Percentiles rank a stretch among this genome's conserved stretches.
Conservation (phyloP, 2,113 vertebrate species). For the Pluvianellus socialis region DNA sequence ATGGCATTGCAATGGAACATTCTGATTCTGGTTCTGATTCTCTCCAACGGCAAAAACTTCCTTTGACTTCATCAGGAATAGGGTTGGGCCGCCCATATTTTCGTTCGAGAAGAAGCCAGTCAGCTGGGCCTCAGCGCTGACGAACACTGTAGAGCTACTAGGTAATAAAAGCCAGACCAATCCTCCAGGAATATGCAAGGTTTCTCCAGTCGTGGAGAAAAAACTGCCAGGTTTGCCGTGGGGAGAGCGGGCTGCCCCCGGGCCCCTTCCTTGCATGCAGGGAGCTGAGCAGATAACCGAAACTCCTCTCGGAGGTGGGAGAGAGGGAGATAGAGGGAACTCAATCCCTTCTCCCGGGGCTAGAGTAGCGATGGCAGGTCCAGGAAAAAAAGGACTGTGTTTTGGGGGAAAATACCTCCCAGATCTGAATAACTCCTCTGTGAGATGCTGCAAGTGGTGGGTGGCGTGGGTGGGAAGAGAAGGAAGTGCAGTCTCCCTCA, state of each 20-base stretch:
- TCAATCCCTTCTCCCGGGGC: not conserved
- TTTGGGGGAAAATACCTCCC: not conserved
- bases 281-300: not conserved
- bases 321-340: not conserved
- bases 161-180: not conserved
- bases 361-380: not conserved
- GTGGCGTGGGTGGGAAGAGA: not conserved
- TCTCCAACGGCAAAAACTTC: not conserved
- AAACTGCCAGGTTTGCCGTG: fast-evolving
- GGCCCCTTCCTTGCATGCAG: not conserved
- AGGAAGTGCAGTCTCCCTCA: not conserved
- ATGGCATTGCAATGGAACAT: not conserved
- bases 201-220: not conserved
- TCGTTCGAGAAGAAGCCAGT: not conserved
- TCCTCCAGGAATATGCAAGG: not conserved
- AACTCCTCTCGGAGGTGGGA: not conserved
- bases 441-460: not conserved
- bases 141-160: fast-evolving
- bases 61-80: not conserved
- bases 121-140: not conserved
- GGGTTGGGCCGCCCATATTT: not conserved
- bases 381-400: not conserved
- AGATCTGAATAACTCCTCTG: not conserved
- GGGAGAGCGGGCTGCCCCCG: fast-evolving
- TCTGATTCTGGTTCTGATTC: not conserved